Conservation (phyloP, 1,140 invertebrate genomes). For the Bicyclus anynana region DNA sequence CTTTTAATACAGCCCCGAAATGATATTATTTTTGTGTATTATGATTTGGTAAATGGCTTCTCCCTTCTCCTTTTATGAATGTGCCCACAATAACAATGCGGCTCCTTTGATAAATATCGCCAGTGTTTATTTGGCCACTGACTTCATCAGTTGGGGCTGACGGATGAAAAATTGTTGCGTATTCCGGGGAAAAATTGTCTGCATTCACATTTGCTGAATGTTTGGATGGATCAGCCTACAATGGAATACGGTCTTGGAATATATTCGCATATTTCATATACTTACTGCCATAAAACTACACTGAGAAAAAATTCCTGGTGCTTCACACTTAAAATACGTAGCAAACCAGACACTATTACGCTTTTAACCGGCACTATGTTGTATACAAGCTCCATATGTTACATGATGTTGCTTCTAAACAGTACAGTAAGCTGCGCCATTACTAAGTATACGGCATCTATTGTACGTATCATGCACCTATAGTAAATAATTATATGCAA, state of each 20-base stretch:
- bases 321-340: no score
- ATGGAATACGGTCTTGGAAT: not conserved
- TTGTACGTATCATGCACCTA: no score
- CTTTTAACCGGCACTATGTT: no score
- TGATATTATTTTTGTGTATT: slow-evolving; percentile 13
- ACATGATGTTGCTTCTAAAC: no score
- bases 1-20: slow-evolving; percentile 9
- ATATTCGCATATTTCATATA: not conserved
- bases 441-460: no score
- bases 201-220: slow-evolving; percentile 7
- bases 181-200: slow-evolving; percentile 33
- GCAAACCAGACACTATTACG: no score
- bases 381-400: no score
- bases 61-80: slow-evolving; percentile 17
- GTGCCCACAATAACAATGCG: slow-evolving; percentile 22
- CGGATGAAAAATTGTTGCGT: slow-evolving; percentile 31
- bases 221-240: not conserved
- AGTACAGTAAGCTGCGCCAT: no score
- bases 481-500: no score
- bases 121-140: slow-evolving; percentile 31
- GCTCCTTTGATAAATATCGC: slow-evolving; percentile 22
- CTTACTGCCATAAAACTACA: no score
- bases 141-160: slow-evolving; percentile 33
- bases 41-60: slow-evolving; percentile 19
- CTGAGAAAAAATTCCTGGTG: no score